Evolutionary conservation across 2,888 invertebrate species (phyloP).

Genomic region (Amiota communis): DNA sequence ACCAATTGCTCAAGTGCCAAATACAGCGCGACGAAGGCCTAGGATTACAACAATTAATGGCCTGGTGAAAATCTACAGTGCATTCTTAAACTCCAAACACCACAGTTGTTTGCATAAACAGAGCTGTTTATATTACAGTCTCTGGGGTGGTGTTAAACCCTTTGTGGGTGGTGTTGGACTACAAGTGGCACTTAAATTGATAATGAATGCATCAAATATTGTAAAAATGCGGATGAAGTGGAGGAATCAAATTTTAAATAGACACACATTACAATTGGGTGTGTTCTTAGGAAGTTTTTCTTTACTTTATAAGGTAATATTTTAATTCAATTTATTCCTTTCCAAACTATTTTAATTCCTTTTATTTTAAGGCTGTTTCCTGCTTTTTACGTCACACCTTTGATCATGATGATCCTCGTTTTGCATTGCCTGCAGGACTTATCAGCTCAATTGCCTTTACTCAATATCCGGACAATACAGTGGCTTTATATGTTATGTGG

Average conservation of each 20-base stretch:
- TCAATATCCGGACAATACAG: constrained; percentile 83
- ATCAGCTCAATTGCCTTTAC: constrained; percentile 81
- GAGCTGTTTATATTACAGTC: constrained; percentile 77
- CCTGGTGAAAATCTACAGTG: constrained; percentile 62
- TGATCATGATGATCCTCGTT: constrained; percentile 77
- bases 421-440: constrained; percentile 82
- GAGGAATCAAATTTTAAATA: constrained; percentile 75
- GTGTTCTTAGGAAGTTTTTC: constrained; percentile 81
- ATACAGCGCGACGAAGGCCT: constrained; percentile 42
- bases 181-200: constrained; percentile 77
- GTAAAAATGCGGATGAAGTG: constrained; percentile 75
- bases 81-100: constrained; percentile 69
- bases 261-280: constrained; percentile 77
- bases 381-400: constrained; percentile 79
- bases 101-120: constrained; percentile 77
- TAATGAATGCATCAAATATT: constrained; percentile 76
- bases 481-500: constrained; percentile 88
- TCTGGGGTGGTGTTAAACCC: constrained; percentile 75
- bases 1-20: constrained; percentile 40
- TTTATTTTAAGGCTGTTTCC: constrained; percentile 75
- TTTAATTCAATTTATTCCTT: background rate
- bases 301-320: constrained; percentile 79
- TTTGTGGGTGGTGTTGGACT: constrained; percentile 78
- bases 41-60: constrained; percentile 58
- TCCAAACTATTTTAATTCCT: background rate